Base-by-base conservation (phyloP, 64 coral and sea anemone genomes). In the Stylophora pistillata region DNA sequence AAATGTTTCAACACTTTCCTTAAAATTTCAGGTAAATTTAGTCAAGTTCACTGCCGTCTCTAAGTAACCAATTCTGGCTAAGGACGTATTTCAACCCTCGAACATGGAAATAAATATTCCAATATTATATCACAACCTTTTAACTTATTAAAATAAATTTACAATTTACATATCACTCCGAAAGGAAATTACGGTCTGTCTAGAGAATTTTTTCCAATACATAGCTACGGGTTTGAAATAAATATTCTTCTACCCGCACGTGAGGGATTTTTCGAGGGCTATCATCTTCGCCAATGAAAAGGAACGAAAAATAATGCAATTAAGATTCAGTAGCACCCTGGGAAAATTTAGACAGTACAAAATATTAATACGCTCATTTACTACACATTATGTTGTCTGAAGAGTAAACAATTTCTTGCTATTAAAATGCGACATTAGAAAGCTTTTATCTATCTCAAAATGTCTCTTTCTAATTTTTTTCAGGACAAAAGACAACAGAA, bases 91-190 rank as follows among this genome's bases (percentile, higher is more conserved):
- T 82, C 55, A 71, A 89, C 86, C 91, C 82, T 88, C 74, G 64
- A 70, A 58, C 87, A 76, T 79, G 82, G 78, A 89, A 93, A 93
- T 93, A 93, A 84, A 93, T 93, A 93, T 93, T 93, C 78, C 78
- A 74, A 79, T 70, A 74, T 89, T 76, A 65, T 76, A 81, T 84
- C 69, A 71, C n/a, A 65, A 66, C 70, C 78, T 88, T 89, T 93
- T 77, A 93, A 73, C 56, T 89, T 84, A 81, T 87, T 92, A 88
- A 92, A 87, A 93, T 55, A 89, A 88, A 84, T 84, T 61, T 63
- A 53, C 80, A 84, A 84, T 84, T 84, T 84, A 84, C 80, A 84
- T 84, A 84, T 84, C 80, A 53, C 80, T 84, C 32, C 61, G 66
- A 18, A n/a, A 65, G 62, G 65, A 63, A 69, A 84, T 65, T 62